Evolutionary conservation across 2,888 invertebrate genomes (phyloP).

Genomic region (Phania funesta): DNA sequence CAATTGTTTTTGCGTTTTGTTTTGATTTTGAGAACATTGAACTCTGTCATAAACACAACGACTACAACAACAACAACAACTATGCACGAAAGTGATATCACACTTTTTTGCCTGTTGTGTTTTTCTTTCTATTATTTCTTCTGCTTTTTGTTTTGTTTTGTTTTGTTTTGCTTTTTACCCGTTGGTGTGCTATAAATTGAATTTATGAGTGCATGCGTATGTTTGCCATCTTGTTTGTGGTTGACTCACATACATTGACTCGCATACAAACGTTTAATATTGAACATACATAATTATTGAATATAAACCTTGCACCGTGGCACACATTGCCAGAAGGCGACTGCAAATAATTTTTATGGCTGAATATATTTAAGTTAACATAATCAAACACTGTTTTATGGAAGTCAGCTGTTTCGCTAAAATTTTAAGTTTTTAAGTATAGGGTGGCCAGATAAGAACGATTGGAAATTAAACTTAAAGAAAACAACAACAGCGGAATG

Average conservation of each 20-base stretch:
- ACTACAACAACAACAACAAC: conserved; percentile 33
- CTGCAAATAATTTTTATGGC: too few relatives aligned
- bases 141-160: conserved; percentile 29
- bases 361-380: too few relatives aligned
- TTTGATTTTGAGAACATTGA: conserved; percentile 66
- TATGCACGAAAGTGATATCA: conserved; percentile 64
- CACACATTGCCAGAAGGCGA: background rate
- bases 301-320: background rate
- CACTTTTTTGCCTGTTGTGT: conserved; percentile 18
- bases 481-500: too few relatives aligned
- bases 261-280: background rate
- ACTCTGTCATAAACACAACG: conserved; percentile 59
- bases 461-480: too few relatives aligned
- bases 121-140: conserved; percentile 23
- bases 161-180: conserved; percentile 10
- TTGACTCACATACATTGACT: background rate
- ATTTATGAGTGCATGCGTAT: background rate
- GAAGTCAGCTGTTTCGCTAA: too few relatives aligned
- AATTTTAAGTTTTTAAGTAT: too few relatives aligned
- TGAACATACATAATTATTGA: background rate
- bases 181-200: conserved; percentile 36
- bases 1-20: conserved; percentile 60
- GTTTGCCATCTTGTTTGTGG: conserved; percentile 20
- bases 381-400: too few relatives aligned
- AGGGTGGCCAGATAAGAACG: too few relatives aligned